Evolutionary conservation across 2,888 invertebrate genomes (phyloP).

Genomic region (Crossocerus cetratus): DNA sequence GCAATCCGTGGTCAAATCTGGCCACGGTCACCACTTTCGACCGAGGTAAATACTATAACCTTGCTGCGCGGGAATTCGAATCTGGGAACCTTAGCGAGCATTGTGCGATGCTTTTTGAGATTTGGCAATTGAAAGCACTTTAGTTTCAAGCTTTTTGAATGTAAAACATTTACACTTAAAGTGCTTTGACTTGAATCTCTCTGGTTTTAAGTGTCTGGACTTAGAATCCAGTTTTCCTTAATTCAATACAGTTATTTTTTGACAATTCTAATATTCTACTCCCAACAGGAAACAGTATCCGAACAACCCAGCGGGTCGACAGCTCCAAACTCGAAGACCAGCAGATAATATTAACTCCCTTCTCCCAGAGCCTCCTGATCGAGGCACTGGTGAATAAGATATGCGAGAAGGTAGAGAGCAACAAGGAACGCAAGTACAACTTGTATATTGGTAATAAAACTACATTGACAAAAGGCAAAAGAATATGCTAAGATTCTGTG

Average conservation of each 20-base stretch:
- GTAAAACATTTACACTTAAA: too few relatives aligned
- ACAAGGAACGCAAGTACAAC: conserved; percentile 79
- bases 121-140: too few relatives aligned
- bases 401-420: conserved; percentile 82
- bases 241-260: too few relatives aligned
- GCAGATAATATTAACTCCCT: conserved; percentile 75
- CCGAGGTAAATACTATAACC: conserved; percentile 60
- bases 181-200: too few relatives aligned
- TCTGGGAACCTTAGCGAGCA: too few relatives aligned
- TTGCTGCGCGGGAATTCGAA: conserved; percentile 28
- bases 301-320: too few relatives aligned
- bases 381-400: conserved; percentile 85
- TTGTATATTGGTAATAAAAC: conserved; percentile 79
- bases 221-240: too few relatives aligned
- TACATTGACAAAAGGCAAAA: not conserved
- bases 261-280: not conserved
- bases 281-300: not conserved
- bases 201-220: too few relatives aligned
- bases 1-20: conserved; percentile 64
- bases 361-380: conserved; percentile 84
- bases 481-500: not conserved
- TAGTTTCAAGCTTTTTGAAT: too few relatives aligned
- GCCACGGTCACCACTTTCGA: conserved; percentile 74
- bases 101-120: too few relatives aligned
- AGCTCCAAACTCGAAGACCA: conserved; percentile 4